Base-by-base conservation (phyloP, 2,888 invertebrate genomes). In the Biston betularia region DNA sequence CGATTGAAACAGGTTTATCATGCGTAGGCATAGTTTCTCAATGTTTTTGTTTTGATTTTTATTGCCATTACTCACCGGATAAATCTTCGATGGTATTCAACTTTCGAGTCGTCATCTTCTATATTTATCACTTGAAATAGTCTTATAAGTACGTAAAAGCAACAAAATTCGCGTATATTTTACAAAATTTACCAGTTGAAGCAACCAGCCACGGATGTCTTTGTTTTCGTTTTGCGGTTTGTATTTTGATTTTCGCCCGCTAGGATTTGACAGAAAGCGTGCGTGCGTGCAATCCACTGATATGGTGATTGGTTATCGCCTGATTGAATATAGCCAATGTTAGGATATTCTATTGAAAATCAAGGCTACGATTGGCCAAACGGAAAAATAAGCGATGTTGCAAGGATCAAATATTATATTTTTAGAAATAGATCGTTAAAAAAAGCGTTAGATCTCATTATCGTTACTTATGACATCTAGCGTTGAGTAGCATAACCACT, bases 61-160 rank as follows among this genome's bases (percentile, higher is more conserved):
- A 80, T 82, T 88, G 86, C 87, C 52, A 45, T 88, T 89, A 88
- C 93, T 93, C 76, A 94, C 93, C 93, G 80, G 93, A 93, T 59
- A 94, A 75, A 82, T 93, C 93, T 83, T 94, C 94, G 76, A 92
- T 85, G 63, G 92, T 93, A 75, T 93, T 93, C 79, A 93, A 83
- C 78, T 94, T 94, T 77, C 89, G 83, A 67, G 91, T 81, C 73
- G 93, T 87, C 94, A 94, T 94, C 81, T 85, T 87, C 72, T 35
- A 15, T 71, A 61, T 54, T 59, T 59, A 56, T 44, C 64, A 63
- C 72, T 72, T 65, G 60, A 56, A n/a, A 66, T 59, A 50, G 45
- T 65, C 38, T 42, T 63, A 40, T 59, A 44, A 65, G 56, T 50
- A 50, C 15, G 63, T 70, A 72, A 72, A 70, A 63, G 63, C 59